These are phyloP conservation scores for Clamator glandarius DNA, from an alignment of 2,797 vertebrate species.

Conservation along the genomic window DNA sequence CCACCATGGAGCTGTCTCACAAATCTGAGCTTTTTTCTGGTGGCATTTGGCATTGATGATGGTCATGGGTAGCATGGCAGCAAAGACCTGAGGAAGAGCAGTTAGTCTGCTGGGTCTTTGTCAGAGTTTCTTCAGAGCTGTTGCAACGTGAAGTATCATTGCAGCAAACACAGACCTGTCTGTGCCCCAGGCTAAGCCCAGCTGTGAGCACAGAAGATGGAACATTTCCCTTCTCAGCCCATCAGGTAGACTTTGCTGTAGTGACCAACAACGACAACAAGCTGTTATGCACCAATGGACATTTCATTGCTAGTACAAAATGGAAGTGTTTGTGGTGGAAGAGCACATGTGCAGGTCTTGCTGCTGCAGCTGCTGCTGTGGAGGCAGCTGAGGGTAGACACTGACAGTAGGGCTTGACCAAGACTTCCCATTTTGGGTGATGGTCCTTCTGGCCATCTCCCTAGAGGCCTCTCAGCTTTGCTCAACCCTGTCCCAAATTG, in stretches of 20 bases:
- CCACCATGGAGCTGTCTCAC: not conserved
- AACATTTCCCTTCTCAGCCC: not conserved
- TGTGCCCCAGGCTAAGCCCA: not conserved
- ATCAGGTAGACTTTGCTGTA: not conserved
- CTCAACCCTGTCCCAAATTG: not conserved
- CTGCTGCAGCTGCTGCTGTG: not conserved
- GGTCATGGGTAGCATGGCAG: not conserved
- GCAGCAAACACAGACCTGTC: not conserved
- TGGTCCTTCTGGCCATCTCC: not conserved
- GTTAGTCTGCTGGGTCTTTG: not conserved
- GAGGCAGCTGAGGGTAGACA: not conserved
- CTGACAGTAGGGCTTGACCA: not conserved
- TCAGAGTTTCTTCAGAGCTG: not conserved
- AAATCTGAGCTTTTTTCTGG: not conserved
- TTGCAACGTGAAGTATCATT: not conserved
- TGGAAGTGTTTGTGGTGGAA: not conserved
- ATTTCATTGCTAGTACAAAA: not conserved
- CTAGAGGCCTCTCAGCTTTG: not conserved
- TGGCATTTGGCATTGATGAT: not conserved
- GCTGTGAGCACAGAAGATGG: not conserved
- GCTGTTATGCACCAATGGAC: accelerated
- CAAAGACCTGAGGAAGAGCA: not conserved
- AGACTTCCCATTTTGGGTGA: accelerated
- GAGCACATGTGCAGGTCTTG: not conserved
- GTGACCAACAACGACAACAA: accelerated